phyloP scores from a whole-genome alignment of 2,113 vertebrate species.

The Leiothrix lutea region DNA sequence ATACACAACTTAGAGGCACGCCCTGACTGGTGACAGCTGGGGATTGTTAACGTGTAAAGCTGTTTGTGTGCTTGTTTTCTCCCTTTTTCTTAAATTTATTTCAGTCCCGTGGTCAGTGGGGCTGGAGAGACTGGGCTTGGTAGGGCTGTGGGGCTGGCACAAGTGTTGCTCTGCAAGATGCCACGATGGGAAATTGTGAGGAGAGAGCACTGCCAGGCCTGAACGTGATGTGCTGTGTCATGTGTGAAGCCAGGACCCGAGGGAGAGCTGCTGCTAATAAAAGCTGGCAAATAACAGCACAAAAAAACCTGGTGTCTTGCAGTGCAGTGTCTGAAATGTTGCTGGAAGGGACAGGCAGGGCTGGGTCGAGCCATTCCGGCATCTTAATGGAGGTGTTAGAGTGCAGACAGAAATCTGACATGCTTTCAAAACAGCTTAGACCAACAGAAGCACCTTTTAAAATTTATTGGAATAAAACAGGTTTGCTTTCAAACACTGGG shows the following conservation, averaged over 20 bases:
- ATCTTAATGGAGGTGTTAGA: background rate
- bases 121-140: background rate
- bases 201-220: background rate
- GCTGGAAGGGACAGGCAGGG: background rate
- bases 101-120: background rate
- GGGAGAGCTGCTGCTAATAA: background rate
- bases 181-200: background rate
- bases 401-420: background rate
- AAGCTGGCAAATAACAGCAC: background rate
- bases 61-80: background rate
- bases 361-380: background rate
- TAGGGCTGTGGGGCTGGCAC: background rate
- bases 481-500: background rate
- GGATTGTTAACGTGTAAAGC: background rate
- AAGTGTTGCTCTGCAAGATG: background rate
- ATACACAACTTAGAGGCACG: background rate
- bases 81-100: background rate
- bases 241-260: background rate
- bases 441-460: background rate
- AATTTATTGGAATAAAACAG: background rate
- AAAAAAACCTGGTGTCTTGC: background rate
- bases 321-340: background rate
- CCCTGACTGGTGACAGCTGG: constrained; percentile 1
- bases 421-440: background rate
- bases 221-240: background rate